Evolutionary conservation across 2,797 vertebrate species (phyloP).

Genomic region (Lindbergichthys nudifrons): DNA sequence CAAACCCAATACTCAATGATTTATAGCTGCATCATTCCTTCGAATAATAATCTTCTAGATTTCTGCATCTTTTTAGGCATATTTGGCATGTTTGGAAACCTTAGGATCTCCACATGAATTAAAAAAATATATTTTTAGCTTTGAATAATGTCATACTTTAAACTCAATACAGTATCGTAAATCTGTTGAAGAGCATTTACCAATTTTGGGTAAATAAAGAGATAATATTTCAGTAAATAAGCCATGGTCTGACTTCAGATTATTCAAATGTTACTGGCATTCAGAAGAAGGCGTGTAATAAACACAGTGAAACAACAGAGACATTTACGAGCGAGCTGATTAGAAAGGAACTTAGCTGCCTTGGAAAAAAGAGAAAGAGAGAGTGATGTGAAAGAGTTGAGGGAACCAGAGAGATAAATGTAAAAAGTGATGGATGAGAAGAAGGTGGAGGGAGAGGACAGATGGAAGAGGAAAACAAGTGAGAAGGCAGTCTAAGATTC

Average conservation of each 20-base stretch:
- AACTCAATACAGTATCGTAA: background rate
- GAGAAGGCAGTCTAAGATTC: constrained; percentile 29
- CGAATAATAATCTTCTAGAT: background rate
- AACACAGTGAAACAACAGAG: background rate
- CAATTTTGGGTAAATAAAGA: background rate
- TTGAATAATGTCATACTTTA: background rate
- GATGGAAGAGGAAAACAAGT: constrained; percentile 21
- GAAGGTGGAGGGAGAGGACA: background rate
- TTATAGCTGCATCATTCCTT: background rate
- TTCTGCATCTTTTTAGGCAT: background rate
- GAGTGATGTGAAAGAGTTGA: constrained; percentile 8
- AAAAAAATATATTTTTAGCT: background rate
- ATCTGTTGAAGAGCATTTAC: background rate
- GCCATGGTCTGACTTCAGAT: background rate
- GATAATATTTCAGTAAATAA: background rate
- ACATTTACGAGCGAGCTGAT: background rate
- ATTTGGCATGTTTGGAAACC: background rate
- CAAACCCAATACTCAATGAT: background rate
- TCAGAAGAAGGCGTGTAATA: background rate
- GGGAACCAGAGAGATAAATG: background rate
- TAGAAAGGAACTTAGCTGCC: background rate
- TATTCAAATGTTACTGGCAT: constrained; percentile 1
- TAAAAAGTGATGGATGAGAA: background rate
- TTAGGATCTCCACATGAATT: background rate
- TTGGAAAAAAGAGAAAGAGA: background rate